phyloP scores from a whole-genome alignment of 2,888 invertebrate species.

The Malthinus seriepunctatus region DNA sequence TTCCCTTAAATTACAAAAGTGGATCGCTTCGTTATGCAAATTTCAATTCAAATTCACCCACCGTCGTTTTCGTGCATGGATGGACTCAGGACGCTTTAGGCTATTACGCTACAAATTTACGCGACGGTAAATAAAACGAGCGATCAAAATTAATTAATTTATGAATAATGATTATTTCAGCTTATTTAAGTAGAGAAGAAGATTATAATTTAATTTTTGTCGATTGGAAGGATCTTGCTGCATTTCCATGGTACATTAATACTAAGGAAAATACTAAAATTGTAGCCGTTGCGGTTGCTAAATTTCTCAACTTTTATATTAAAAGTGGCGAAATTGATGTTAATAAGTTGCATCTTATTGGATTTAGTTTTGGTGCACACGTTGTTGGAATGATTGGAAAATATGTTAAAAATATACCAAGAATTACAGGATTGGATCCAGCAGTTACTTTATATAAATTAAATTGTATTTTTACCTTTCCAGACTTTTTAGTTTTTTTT shows the following conservation, averaged over 20 bases:
- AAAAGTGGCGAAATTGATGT: conserved; percentile 60
- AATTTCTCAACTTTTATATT: conserved; percentile 68
- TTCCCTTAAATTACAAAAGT: conserved; percentile 33
- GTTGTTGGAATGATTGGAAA: conserved; percentile 79
- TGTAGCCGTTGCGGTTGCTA: conserved; percentile 67
- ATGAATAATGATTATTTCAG: not conserved
- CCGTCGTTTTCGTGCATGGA: conserved; percentile 76
- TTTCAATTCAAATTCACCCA: conserved; percentile 61
- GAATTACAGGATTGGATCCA: conserved; percentile 67
- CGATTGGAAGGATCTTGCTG: conserved; percentile 75
- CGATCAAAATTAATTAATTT: no score
- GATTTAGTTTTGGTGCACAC: conserved; percentile 75
- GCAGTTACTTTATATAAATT: conserved; percentile 74
- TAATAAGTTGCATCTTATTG: conserved; percentile 66
- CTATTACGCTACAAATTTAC: conserved; percentile 60
- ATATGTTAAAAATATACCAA: conserved; percentile 44
- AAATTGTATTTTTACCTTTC: not conserved
- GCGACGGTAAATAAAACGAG: conserved; percentile 9
- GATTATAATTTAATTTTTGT: conserved; percentile 76
- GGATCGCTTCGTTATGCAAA: conserved; percentile 43
- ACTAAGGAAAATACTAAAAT: conserved; percentile 72
- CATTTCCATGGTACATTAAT: conserved; percentile 77
- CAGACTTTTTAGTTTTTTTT: no score
- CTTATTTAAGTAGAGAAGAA: conserved; percentile 62
- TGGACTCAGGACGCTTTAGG: conserved; percentile 74